Evolutionary conservation across 2,797 vertebrate genomes (phyloP).

Genomic region (Erethizon dorsatum): DNA sequence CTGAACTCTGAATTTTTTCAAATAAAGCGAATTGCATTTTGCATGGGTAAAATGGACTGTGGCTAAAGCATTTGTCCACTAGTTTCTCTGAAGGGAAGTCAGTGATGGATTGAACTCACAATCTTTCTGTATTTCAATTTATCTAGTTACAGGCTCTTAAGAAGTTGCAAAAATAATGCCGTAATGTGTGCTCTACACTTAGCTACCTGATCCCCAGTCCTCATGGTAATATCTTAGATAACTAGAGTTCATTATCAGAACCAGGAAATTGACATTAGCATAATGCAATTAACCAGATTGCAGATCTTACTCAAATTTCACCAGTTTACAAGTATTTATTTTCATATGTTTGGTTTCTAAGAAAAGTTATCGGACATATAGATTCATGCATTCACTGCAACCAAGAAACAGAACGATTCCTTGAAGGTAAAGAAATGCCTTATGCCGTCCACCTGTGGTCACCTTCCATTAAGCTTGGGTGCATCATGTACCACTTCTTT

Average conservation of each 20-base stretch:
- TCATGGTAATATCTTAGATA: not conserved
- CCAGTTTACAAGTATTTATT: not conserved
- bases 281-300: not conserved
- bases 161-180: not conserved
- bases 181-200: not conserved
- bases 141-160: not conserved
- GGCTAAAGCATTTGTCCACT: not conserved
- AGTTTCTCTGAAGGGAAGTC: conserved; percentile 24
- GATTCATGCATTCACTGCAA: not conserved
- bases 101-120: not conserved
- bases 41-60: not conserved
- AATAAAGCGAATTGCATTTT: conserved; percentile 67
- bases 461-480: not conserved
- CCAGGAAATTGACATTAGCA: not conserved
- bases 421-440: not conserved
- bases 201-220: not conserved
- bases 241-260: conserved; percentile 18
- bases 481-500: not conserved
- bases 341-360: not conserved
- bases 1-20: conserved; percentile 58
- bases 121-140: conserved; percentile 25
- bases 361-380: not conserved
- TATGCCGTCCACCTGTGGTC: not conserved
- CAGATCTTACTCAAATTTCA: conserved; percentile 28
- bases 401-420: not conserved